Evolutionary conservation across 2,797 vertebrate species (phyloP).

Genomic region (Australoheros facetus): DNA sequence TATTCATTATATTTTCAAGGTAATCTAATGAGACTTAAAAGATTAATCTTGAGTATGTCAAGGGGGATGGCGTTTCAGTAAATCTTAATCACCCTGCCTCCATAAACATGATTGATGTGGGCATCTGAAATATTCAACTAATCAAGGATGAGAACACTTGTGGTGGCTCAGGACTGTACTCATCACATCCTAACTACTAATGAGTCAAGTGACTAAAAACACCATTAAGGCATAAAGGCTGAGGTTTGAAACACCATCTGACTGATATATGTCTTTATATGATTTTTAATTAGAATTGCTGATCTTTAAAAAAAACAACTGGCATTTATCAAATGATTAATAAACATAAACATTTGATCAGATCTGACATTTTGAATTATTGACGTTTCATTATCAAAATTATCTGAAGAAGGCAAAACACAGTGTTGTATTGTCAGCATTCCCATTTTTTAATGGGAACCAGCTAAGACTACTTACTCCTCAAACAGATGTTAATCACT

Average conservation of each 20-base stretch:
- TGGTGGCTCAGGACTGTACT: slow-evolving; percentile 17
- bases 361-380: neutral
- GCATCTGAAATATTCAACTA: slow-evolving; percentile 38
- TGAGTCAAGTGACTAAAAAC: neutral
- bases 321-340: neutral
- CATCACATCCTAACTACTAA: neutral
- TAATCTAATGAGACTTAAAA: slow-evolving; percentile 64
- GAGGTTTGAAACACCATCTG: neutral
- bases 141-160: slow-evolving; percentile 34
- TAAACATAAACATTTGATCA: neutral
- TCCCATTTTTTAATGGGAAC: slow-evolving; percentile 55
- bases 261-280: neutral
- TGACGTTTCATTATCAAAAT: neutral
- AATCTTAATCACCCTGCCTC: slow-evolving; percentile 51
- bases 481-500: slow-evolving; percentile 78
- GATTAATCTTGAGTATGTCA: slow-evolving; percentile 57
- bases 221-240: neutral
- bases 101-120: slow-evolving; percentile 35
- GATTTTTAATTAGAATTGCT: neutral
- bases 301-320: neutral
- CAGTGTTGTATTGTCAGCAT: slow-evolving; percentile 28
- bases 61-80: slow-evolving; percentile 19
- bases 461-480: slow-evolving; percentile 58
- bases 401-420: slow-evolving; percentile 3
- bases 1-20: neutral